Conservation (phyloP, 2,113 vertebrate genomes). For the Sakesphorus luctuosus region DNA sequence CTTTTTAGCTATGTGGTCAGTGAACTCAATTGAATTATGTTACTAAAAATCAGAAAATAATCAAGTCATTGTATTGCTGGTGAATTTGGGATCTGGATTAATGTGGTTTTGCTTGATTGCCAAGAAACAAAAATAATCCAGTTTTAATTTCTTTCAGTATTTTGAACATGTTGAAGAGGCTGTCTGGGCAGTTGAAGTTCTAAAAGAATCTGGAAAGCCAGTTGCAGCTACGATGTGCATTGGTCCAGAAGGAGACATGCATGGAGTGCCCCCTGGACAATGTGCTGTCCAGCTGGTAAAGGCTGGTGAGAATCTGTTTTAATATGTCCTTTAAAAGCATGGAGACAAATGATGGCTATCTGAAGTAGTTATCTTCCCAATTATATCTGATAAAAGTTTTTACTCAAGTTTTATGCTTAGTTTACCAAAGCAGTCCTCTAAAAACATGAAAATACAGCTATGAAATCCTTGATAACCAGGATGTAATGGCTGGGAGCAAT, state of each 20-base stretch:
- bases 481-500: neutral
- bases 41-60: neutral
- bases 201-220: conserved; percentile 88
- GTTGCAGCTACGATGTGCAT: conserved; percentile 92
- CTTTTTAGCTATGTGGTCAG: neutral
- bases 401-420: neutral
- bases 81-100: neutral
- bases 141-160: conserved; percentile 81
- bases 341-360: neutral
- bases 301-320: conserved; percentile 81
- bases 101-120: neutral
- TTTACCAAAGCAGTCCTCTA: neutral
- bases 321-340: neutral
- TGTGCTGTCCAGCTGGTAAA: conserved; percentile 90
- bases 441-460: neutral
- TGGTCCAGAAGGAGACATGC: conserved; percentile 92
- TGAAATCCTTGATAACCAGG: neutral
- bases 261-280: conserved; percentile 86
- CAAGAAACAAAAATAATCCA: neutral
- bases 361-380: neutral
- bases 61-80: neutral
- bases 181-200: conserved; percentile 91
- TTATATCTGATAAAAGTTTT: neutral
- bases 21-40: neutral
- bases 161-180: conserved; percentile 98